Evolutionary conservation across 2,113 vertebrate species (phyloP).

Genomic region (Lipophrys pholis): DNA sequence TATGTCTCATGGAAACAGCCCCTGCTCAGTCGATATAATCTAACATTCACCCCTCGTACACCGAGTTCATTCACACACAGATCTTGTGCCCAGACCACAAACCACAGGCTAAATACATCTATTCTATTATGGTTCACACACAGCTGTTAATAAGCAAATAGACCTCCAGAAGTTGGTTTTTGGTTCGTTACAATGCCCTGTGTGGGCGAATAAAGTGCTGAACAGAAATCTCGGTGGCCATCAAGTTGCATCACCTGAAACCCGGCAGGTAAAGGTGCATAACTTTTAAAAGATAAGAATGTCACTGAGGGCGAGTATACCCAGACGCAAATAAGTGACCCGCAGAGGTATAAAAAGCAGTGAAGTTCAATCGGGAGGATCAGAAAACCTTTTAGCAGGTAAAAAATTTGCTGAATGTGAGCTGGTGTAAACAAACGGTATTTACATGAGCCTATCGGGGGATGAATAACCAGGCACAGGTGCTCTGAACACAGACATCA

Average conservation of each 20-base stretch:
- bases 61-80: conserved; percentile 14
- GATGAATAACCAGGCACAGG: conserved; percentile 26
- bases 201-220: conserved; percentile 46
- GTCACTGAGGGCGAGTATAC: neutral
- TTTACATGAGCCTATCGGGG: conserved; percentile 21
- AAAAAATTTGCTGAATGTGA: conserved; percentile 17
- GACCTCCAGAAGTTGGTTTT: conserved; percentile 40
- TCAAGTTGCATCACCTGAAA: conserved; percentile 70
- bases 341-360: neutral
- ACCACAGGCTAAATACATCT: conserved; percentile 25
- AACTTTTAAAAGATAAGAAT: conserved; percentile 25
- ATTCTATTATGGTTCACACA: conserved; percentile 23
- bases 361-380: neutral
- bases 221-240: conserved; percentile 56
- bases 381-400: conserved; percentile 8
- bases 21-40: too few species aligned
- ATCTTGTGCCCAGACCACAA: conserved; percentile 39
- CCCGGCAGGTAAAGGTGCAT: conserved; percentile 48
- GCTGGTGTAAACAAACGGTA: conserved; percentile 29
- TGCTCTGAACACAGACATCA: conserved; percentile 36
- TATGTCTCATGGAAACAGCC: conserved; percentile 1
- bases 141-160: conserved; percentile 32
- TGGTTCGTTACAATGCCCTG: conserved; percentile 51
- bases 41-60: too few species aligned
- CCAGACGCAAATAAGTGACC: conserved; percentile 6